Percentiles rank a stretch among this genome's conserved stretches.
Conservation (phyloP, 2,888 invertebrate species). For the Brachyopa scutellaris region DNA sequence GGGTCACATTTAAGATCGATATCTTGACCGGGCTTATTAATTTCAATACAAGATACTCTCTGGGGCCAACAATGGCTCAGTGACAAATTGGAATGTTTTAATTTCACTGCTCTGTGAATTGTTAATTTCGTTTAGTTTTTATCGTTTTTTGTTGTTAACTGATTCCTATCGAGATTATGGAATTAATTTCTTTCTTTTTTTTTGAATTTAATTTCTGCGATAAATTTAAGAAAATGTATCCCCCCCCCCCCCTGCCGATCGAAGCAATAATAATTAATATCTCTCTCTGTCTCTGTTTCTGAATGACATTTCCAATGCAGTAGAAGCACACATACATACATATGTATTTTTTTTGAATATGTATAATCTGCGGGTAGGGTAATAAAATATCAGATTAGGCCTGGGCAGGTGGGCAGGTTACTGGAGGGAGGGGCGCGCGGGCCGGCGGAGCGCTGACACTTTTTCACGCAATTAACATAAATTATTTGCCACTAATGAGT, state of each 20-base stretch:
- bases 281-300: constrained; percentile 4
- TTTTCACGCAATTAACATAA: constrained; percentile 64
- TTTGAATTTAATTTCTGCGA: constrained; percentile 56
- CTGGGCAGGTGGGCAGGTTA: constrained; percentile 15
- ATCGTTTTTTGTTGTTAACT: constrained; percentile 38
- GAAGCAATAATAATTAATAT: constrained; percentile 46
- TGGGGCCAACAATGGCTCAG: constrained; percentile 32
- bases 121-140: constrained; percentile 56
- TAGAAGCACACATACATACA: neutral
- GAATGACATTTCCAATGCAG: constrained; percentile 31
- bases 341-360: too few species aligned
- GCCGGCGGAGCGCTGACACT: constrained; percentile 34
- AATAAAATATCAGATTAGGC: constrained; percentile 57
- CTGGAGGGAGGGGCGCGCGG: neutral
- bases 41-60: constrained; percentile 33
- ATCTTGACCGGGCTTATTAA: constrained; percentile 36
- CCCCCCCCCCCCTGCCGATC: constrained; percentile 14
- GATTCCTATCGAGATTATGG: constrained; percentile 31
- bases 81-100: constrained; percentile 65
- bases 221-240: constrained; percentile 38
- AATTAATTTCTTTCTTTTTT: constrained; percentile 55
- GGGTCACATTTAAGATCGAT: constrained; percentile 29
- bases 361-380: constrained; percentile 19
- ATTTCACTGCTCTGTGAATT: constrained; percentile 47
- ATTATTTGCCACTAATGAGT: constrained; percentile 64